Evolutionary conservation across 92 coral and sea anemone genomes (phyloP), one percentile per base, ranked within the genome.

Genomic region (Metridium senile): DNA sequence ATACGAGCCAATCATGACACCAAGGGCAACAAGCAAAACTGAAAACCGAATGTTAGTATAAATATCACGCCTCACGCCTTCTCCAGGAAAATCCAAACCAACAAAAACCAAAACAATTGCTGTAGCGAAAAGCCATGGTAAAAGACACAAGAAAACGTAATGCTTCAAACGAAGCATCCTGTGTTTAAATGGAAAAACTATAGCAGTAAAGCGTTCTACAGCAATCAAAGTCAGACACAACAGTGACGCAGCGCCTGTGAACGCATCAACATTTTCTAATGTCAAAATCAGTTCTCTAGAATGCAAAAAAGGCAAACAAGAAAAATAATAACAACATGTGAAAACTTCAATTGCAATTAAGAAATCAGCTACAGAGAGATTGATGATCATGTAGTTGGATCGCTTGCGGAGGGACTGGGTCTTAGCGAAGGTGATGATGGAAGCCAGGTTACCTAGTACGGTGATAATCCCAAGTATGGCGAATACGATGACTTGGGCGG

Each of bases 311-410:
- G 59, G 29, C 39, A 13, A 7, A 11, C 45, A 33, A 31, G 1
- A 20, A 26, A 11, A 70, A 52, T n/a, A 70, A 27, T 8, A 70
- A 11, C n/a, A 46, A 25, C 26, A 46, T 25, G 13, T 11, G 61
- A 70, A 34, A 8, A 19, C 39, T 23, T 23, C 75, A 27, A 45
- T 25, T 10, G 59, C 58, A 25, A 70, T 52, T 28, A 70, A 27
- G 9, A 49, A 57, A 70, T 70, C 75, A 25, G 75, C 75, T 18
- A 68, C 30, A 68, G 72, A 68, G 11, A 70, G 75, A 33, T 70
- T 70, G 21, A 69, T 69, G 11, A 69, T 39, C 58, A 45, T 0
- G n/a, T 69, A 69, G 74, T 23, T 43, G 34, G 59, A 54, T 3
- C 59, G 16, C 59, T 54, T 54, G 59, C 59, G 59, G 17, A 54